Base-by-base conservation (phyloP, 2,113 vertebrate genomes). In the Thamnaconus septentrionalis region DNA sequence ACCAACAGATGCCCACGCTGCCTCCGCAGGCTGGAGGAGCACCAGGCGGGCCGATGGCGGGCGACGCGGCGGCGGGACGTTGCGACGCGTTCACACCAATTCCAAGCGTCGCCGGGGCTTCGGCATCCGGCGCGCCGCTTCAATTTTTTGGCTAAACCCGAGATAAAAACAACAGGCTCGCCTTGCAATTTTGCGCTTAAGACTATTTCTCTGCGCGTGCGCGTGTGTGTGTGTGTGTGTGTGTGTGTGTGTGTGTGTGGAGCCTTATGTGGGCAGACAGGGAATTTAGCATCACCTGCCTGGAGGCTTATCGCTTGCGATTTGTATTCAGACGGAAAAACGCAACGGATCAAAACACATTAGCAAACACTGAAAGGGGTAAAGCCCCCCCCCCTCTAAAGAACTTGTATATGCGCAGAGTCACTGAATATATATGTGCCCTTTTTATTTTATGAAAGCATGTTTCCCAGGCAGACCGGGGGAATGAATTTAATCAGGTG, bases 291-390 rank as follows among this genome's bases (percentile, higher is more conserved):
- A 49, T 84, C 83, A 81, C 73, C 69, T 79, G 82, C 68, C 55
- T 39, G 18, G 43, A 41, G 76, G 66, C 61, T 76, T 68, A 83
- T 82, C 76, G 64, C 66, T 41, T 63, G 51, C 73, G 76, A 83
- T 74, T 76, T 56, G 65, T 66, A 80, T 85, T 81, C 82, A 69
- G 79, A 85, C 66, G 58, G 65, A 73, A 72, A 77, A 83, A 77
- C 59, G 51, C 43, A 5, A 62, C 45, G 66, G 47, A 73, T 83
- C 71, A 79, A 66, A 73, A 79, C 64, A 77, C 43, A 79, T 85
- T 78, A 84, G 70, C 45, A 47, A 47, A 73, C 65, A 70, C 6
- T 61, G 52, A 62, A 71, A 75, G 43, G 59, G 56, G 46, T 49
- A 54, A 5, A 59, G 61, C 49, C 42, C 66, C 54, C 63, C 18